Evolutionary conservation across 2,113 vertebrate genomes (phyloP).

Genomic region (Onychorhynchus coronatus): DNA sequence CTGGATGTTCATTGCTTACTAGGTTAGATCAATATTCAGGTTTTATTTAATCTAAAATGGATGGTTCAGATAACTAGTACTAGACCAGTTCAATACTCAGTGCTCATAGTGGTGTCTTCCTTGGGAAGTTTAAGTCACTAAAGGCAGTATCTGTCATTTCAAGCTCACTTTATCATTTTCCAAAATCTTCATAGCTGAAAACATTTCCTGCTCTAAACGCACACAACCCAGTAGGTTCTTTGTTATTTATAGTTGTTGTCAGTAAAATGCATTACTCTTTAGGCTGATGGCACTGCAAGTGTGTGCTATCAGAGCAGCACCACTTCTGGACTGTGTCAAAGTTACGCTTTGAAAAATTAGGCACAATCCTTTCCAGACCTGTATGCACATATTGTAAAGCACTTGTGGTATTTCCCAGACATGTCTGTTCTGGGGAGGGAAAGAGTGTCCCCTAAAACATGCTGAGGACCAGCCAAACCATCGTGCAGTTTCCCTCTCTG

Average conservation of each 20-base stretch:
- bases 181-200: background rate
- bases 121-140: background rate
- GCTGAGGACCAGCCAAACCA: background rate
- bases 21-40: background rate
- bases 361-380: background rate
- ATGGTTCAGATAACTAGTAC: background rate
- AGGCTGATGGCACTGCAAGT: background rate
- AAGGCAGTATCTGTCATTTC: background rate
- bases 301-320: background rate
- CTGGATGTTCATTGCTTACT: background rate
- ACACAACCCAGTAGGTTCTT: background rate
- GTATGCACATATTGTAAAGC: background rate
- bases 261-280: background rate
- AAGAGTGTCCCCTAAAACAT: background rate
- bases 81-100: background rate
- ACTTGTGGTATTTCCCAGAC: background rate
- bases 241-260: background rate
- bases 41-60: background rate
- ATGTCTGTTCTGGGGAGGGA: background rate
- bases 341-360: background rate
- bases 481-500: background rate
- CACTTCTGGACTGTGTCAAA: conserved; percentile 7
- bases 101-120: background rate
- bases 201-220: background rate
- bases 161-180: background rate